These are phyloP conservation scores for Amblyteles armatorius DNA, from an alignment of 2,888 invertebrate species.

Conservation along the genomic window DNA sequence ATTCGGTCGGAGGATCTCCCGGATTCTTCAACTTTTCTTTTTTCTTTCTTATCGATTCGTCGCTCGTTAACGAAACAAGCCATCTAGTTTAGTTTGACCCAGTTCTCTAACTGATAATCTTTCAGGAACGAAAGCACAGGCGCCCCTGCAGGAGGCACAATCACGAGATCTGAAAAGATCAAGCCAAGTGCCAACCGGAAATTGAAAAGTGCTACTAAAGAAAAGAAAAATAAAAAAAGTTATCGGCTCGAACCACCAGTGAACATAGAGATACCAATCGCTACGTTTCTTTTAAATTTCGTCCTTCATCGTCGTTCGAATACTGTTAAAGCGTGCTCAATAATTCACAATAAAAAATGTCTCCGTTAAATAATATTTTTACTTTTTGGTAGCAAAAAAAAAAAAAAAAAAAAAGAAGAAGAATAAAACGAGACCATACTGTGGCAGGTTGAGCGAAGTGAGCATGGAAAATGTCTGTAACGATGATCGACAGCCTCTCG, in stretches of 20 bases:
- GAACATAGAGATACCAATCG: background rate
- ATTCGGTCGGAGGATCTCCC: constrained; percentile 25
- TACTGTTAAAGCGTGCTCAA: background rate
- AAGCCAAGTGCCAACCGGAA: constrained; percentile 56
- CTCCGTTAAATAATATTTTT: background rate
- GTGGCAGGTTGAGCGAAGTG: background rate
- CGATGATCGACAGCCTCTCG: constrained; percentile 49
- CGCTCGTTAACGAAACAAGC: constrained; percentile 67
- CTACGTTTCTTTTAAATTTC: background rate
- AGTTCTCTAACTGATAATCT: constrained; percentile 66
- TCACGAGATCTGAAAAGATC: constrained; percentile 40
- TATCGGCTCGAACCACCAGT: background rate
- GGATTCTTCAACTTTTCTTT: constrained; percentile 12
- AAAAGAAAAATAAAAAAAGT: constrained; percentile 3
- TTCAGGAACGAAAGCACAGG: constrained; percentile 42
- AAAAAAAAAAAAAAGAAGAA: background rate
- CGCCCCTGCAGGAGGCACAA: constrained; percentile 47
- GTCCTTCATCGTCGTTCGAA: background rate
- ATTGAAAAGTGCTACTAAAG: constrained; percentile 56
- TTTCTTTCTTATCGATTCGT: constrained; percentile 55
- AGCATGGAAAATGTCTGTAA: constrained; percentile 45
- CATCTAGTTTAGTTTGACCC: constrained; percentile 69
- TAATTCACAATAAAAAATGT: background rate
- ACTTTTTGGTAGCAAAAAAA: background rate
- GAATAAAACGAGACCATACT: background rate